Evolutionary conservation across 1,140 invertebrate genomes (phyloP).

Genomic region (Zelostemma sp.): DNA sequence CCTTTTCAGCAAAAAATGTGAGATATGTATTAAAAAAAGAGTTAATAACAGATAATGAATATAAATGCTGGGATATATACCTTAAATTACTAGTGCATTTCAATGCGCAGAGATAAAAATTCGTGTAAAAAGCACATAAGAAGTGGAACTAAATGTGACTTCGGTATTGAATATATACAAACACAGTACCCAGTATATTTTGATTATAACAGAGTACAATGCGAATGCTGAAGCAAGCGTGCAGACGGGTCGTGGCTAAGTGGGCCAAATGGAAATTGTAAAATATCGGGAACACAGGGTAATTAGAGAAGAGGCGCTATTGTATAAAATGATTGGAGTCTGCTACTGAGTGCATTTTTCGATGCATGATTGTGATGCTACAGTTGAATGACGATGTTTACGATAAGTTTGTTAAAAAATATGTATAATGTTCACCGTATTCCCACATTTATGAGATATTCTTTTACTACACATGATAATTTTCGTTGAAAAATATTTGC

Average conservation of each 20-base stretch:
- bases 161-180: conserved; percentile 17
- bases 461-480: not conserved
- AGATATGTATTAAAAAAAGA: too few species aligned
- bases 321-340: conserved; percentile 11
- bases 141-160: conserved; percentile 16
- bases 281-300: conserved; percentile 20
- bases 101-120: not conserved
- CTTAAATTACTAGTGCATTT: not conserved
- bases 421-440: too few species aligned
- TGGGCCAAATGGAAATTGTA: conserved; percentile 28
- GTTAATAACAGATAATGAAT: too few species aligned
- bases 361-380: conserved; percentile 1
- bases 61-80: too few species aligned
- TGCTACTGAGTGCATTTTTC: conserved; percentile 13
- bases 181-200: conserved; percentile 15
- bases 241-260: conserved; percentile 14
- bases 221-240: conserved; percentile 16
- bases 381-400: conserved; percentile 8
- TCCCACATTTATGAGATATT: too few species aligned
- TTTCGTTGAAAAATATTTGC: too few species aligned
- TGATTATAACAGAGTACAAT: conserved; percentile 21
- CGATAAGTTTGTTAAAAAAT: too few species aligned
- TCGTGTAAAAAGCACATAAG: conserved; percentile 16
- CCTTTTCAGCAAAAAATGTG: too few species aligned
- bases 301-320: conserved; percentile 6